These are phyloP conservation scores for Leptestheria dahalacensis DNA, from an alignment of 1,140 invertebrate genomes.

Conservation along the genomic window DNA sequence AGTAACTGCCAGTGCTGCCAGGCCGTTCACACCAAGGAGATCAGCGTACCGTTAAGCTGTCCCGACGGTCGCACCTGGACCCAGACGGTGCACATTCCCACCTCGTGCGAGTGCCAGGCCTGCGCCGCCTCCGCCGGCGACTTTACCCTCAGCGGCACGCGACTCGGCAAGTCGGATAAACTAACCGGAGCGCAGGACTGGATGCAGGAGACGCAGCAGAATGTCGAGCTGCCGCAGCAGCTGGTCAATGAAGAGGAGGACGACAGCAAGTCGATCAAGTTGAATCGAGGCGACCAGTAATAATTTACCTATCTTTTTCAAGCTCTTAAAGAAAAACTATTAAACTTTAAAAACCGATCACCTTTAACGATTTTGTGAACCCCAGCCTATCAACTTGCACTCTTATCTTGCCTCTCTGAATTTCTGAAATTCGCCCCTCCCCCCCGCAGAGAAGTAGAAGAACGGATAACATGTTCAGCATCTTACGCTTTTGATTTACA, in stretches of 20 bases:
- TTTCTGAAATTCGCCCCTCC: too few relatives aligned
- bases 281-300: background rate
- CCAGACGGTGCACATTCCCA: constrained; percentile 6
- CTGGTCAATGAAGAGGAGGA: background rate
- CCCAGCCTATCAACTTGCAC: background rate
- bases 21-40: constrained; percentile 17
- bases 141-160: background rate
- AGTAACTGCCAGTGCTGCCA: constrained; percentile 20
- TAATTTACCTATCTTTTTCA: background rate
- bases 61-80: constrained; percentile 18
- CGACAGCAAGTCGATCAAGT: background rate
- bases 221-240: background rate
- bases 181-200: background rate
- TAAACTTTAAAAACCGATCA: background rate
- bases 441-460: too few relatives aligned
- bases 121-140: background rate
- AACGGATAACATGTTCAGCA: too few relatives aligned
- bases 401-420: background rate
- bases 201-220: background rate
- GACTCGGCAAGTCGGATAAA: background rate
- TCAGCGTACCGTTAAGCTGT: constrained; percentile 17
- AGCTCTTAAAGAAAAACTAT: background rate
- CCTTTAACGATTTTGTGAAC: background rate
- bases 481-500: too few relatives aligned
- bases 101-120: background rate